phyloP scores from a whole-genome alignment of 2,797 vertebrate genomes.

The Parambassis ranga region DNA sequence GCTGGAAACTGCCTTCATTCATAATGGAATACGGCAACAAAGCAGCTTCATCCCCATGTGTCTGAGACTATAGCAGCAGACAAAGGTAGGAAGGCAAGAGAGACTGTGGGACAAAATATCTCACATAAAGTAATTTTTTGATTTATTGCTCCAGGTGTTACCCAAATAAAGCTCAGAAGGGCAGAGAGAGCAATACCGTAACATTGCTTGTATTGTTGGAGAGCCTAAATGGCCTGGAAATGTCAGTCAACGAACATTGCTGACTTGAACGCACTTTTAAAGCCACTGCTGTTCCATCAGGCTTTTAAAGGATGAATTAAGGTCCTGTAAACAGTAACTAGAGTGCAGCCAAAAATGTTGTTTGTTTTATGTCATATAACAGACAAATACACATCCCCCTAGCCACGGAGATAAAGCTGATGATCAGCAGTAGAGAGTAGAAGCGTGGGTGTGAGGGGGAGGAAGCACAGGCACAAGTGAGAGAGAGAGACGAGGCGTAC shows the following conservation, averaged over 20 bases:
- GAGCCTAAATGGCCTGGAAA: constrained; percentile 39
- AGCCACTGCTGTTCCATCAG: not conserved
- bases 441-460: constrained; percentile 59
- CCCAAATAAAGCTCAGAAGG: constrained; percentile 33
- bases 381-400: constrained; percentile 1
- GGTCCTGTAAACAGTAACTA: no score
- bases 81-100: not conserved
- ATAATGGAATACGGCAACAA: constrained; percentile 69
- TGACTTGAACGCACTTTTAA: constrained; percentile 35
- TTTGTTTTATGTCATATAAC: constrained; percentile 22
- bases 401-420: constrained; percentile 18
- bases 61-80: constrained; percentile 24
- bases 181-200: constrained; percentile 1
- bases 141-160: constrained; percentile 50
- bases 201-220: not conserved
- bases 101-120: constrained; percentile 1
- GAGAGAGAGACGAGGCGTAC: not conserved
- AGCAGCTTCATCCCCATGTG: constrained; percentile 56
- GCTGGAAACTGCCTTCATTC: constrained; percentile 68
- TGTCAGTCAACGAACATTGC: constrained; percentile 44
- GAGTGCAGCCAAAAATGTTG: not conserved
- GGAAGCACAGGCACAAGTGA: constrained; percentile 25
- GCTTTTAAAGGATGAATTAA: not conserved
- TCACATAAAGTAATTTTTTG: constrained; percentile 20
- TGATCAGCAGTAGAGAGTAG: constrained; percentile 41